Conservation (phyloP, 1,140 invertebrate species). For the Asobara japonica region DNA sequence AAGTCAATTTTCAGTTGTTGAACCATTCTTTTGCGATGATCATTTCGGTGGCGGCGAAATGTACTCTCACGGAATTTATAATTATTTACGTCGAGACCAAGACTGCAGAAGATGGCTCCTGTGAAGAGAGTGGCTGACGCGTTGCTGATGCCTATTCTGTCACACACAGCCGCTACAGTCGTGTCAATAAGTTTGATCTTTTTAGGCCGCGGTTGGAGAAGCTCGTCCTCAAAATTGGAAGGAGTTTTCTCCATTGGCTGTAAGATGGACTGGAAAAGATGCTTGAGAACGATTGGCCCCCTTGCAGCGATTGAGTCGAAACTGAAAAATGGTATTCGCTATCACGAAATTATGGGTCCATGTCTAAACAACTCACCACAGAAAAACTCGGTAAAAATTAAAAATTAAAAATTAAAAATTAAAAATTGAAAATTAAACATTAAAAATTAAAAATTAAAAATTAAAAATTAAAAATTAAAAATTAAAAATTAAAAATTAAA, state of each 20-base stretch:
- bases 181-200: neutral
- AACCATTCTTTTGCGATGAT: neutral
- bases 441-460: too few species aligned
- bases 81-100: neutral
- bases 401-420: neutral
- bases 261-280: neutral
- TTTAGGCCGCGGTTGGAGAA: neutral
- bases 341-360: too few species aligned
- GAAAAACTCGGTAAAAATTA: neutral
- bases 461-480: too few species aligned
- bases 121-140: neutral
- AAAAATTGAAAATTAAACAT: too few species aligned
- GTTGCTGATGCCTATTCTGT: neutral
- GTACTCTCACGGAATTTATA: neutral
- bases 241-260: neutral
- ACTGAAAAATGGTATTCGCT: neutral
- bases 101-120: neutral
- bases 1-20: constrained; percentile 2
- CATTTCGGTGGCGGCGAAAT: neutral
- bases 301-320: constrained; percentile 3
- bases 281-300: neutral
- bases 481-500: too few species aligned
- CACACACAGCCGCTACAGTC: neutral
- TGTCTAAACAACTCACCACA: too few species aligned
- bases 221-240: constrained; percentile 12